Base-by-base conservation (phyloP, 2,888 invertebrate genomes). In the Diarsia brunnea region DNA sequence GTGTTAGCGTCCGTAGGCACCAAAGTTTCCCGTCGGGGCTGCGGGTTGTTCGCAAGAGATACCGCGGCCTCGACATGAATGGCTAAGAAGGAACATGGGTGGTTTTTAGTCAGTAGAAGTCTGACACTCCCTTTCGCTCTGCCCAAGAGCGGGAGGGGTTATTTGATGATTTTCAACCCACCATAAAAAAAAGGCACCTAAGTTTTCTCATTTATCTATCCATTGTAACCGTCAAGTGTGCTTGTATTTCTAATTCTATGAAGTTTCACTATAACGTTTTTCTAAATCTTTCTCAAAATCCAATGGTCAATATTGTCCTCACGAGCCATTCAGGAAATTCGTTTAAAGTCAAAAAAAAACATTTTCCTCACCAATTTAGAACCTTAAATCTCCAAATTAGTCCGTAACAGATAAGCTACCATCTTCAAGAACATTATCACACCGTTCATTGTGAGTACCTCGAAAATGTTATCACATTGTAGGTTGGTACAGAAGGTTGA, bases 371-470 rank as follows among this genome's bases (percentile, higher is more conserved):
- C 49, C 45, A 75, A 55, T 66, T 55, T n/a, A 65, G 11, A 7
- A 11, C n/a, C 24, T 24, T 67, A 73, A 75, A 68, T 75, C 65
- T 45, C 58, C 67, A 86, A 79, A 78, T 88, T 80, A 79, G 88
- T 58, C 43, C 14, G 8, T 49, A 67, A 63, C 74, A 63, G 84
- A 84, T 75, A 82, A 84, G 43, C 19, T 53, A 65, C 67, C 67
- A 73, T 73, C 72, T 65, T 45, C 55, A 27, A 47, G 67, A 74
- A 74, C 75, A 81, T 89, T 89, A 86, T 73, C 90, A 89, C 89
- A 67, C 75, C 72, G 83, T 89, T 86, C 86, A 72, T 74, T 60
- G 69, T 63, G 65, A 84, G 79, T 81, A 74, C 43, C 51, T 49
- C 31, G 53, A 75, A 66, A 82, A 82, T 86, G 75, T 86, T 84